Conservation (phyloP, 2,797 vertebrate species). For the Eremophila alpestris region DNA sequence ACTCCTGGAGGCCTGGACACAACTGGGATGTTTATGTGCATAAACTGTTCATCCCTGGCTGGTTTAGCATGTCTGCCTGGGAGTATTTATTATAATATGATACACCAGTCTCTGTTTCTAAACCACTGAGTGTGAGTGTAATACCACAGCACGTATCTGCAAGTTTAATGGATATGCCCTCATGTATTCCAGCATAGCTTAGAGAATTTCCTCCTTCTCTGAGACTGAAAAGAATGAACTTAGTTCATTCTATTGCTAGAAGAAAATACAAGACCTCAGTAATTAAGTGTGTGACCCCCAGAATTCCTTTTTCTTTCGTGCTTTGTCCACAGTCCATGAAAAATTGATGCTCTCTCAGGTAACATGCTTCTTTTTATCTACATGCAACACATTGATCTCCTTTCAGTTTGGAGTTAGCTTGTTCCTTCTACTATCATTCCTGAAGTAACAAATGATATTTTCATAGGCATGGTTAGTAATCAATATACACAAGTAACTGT, state of each 20-base stretch:
- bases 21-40: not conserved
- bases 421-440: constrained; percentile 67
- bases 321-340: constrained; percentile 67
- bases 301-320: constrained; percentile 45
- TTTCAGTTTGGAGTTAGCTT: constrained; percentile 70
- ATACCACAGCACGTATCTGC: not conserved
- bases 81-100: not conserved
- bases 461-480: constrained; percentile 73
- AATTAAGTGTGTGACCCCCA: constrained; percentile 36
- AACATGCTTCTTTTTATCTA: constrained; percentile 75
- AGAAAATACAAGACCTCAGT: constrained; percentile 33
- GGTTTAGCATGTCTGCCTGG: not conserved
- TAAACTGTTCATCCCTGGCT: not conserved
- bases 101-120: not conserved
- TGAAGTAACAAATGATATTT: constrained; percentile 75
- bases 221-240: constrained; percentile 2
- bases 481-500: constrained; percentile 75
- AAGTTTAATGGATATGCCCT: not conserved
- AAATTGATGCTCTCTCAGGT: constrained; percentile 72
- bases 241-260: not conserved
- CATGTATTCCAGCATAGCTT: constrained; percentile 1
- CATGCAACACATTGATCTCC: constrained; percentile 71
- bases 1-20: not conserved
- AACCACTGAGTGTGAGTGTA: not conserved
- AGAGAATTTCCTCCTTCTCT: not conserved